These are phyloP conservation scores for Dermatemys mawii DNA, from an alignment of 2,113 vertebrate genomes.

Conservation along the genomic window DNA sequence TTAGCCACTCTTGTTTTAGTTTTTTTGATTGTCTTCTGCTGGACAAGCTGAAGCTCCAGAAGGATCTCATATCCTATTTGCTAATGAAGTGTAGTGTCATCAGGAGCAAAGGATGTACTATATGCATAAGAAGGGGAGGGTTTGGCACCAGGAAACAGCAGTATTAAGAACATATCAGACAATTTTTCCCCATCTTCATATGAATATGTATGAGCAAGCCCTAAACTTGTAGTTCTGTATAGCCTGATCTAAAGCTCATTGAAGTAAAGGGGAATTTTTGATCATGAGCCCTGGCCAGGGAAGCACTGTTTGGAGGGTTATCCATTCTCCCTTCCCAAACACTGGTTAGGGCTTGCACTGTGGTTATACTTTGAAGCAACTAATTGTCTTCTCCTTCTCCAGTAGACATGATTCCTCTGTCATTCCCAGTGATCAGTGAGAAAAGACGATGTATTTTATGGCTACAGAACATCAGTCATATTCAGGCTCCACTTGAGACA, in stretches of 20 bases:
- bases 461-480: background rate
- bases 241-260: background rate
- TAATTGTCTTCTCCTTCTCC: background rate
- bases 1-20: background rate
- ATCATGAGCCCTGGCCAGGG: background rate
- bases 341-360: background rate
- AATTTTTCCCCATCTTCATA: background rate
- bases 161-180: background rate
- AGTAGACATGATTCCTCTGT: background rate
- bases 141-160: background rate
- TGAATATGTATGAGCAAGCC: background rate
- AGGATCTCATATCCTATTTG: background rate
- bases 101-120: fast-evolving
- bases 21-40: background rate
- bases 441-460: background rate
- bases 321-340: background rate
- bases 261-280: background rate
- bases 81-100: background rate
- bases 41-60: background rate
- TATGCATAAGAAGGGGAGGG: background rate
- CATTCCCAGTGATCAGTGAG: background rate
- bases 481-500: background rate
- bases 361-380: background rate
- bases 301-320: background rate
- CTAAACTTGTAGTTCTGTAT: background rate